phyloP scores from a whole-genome alignment of 1,140 invertebrate genomes.

The Linepithema humile region DNA sequence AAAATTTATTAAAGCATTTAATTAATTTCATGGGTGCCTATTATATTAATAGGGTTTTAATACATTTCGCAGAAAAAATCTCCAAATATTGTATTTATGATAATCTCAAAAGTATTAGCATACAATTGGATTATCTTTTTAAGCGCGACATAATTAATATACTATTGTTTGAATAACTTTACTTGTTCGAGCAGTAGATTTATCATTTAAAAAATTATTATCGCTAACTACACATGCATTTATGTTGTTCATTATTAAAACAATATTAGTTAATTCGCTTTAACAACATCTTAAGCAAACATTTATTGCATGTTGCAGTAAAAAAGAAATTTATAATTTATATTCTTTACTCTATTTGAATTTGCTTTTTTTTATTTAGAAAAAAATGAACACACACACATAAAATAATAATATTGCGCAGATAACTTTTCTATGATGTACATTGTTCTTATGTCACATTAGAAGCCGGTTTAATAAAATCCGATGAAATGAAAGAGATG shows the following conservation, averaged over 20 bases:
- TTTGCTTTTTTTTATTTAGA: neutral
- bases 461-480: slow-evolving; percentile 43
- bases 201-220: neutral
- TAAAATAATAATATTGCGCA: neutral
- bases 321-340: neutral
- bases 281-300: neutral
- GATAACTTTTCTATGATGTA: neutral
- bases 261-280: neutral
- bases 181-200: neutral
- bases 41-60: neutral
- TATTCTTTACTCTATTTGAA: neutral
- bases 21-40: neutral
- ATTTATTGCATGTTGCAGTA: neutral
- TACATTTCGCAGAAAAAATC: neutral
- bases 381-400: neutral
- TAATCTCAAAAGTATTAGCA: neutral
- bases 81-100: neutral
- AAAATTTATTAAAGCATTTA: neutral
- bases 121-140: neutral
- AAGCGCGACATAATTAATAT: neutral
- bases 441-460: neutral
- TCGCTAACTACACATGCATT: neutral
- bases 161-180: neutral
- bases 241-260: neutral
- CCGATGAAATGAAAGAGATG: slow-evolving; percentile 38